Conservation (phyloP, 1,140 invertebrate species). For the Coptotermes formosanus region DNA sequence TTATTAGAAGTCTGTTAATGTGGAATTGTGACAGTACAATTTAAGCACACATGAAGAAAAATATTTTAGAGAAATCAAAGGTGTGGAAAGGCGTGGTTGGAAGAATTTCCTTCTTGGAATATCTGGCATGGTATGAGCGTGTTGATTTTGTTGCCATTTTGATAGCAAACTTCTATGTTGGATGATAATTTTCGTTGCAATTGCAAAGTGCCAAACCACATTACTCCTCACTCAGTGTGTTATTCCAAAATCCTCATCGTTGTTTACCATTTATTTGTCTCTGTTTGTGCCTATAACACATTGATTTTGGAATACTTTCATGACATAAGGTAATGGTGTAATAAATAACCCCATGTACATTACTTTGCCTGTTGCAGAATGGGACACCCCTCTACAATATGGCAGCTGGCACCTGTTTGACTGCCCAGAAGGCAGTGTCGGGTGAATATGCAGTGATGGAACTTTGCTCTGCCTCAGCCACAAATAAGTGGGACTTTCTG, state of each 20-base stretch:
- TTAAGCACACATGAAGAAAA: too few species aligned
- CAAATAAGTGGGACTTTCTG: slow-evolving; percentile 74
- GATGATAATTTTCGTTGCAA: background rate
- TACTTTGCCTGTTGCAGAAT: slow-evolving; percentile 51
- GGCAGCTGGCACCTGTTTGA: slow-evolving; percentile 80
- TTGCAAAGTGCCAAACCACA: background rate
- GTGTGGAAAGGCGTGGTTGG: too few species aligned
- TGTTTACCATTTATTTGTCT: background rate
- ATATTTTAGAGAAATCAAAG: too few species aligned
- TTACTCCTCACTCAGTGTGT: background rate
- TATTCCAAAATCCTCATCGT: too few species aligned
- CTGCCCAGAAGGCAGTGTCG: slow-evolving; percentile 52
- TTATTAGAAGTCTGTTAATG: too few species aligned
- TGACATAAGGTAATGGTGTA: background rate
- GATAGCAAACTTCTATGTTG: background rate
- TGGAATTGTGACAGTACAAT: too few species aligned
- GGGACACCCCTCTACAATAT: slow-evolving; percentile 79
- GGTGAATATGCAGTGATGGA: slow-evolving; percentile 64
- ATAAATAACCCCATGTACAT: background rate
- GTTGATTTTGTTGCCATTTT: too few species aligned
- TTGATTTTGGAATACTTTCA: background rate
- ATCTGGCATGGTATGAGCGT: too few species aligned
- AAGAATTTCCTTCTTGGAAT: too few species aligned
- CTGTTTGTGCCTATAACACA: background rate
- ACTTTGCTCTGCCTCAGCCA: slow-evolving; percentile 63